These are phyloP conservation scores for Scartelaos histophorus DNA, from an alignment of 2,113 vertebrate genomes.

Conservation along the genomic window DNA sequence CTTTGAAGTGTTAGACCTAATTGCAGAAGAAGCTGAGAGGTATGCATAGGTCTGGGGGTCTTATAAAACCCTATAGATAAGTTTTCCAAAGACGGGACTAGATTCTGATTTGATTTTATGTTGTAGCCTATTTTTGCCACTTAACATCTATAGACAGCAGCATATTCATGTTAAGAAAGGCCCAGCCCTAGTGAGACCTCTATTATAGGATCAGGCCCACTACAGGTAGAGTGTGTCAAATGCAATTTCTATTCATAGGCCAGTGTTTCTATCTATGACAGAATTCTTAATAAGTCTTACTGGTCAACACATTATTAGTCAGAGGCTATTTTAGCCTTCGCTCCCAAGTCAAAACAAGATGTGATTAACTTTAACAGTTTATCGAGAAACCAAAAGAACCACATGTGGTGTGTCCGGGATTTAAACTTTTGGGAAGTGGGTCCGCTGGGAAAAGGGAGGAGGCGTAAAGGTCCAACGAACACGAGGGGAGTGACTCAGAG, in stretches of 20 bases:
- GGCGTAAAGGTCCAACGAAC: constrained; percentile 44
- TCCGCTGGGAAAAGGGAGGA: constrained; percentile 46
- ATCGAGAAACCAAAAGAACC: constrained; percentile 18
- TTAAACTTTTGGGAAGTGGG: constrained; percentile 42
- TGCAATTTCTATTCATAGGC: no score
- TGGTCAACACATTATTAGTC: neutral
- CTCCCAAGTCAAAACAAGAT: neutral
- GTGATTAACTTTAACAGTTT: neutral
- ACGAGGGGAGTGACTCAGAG: constrained; percentile 49
- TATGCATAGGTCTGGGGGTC: no score
- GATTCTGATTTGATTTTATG: neutral
- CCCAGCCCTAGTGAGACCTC: no score
- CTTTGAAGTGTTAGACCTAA: no score
- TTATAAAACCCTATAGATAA: neutral
- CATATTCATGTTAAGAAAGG: no score
- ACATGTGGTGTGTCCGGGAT: neutral
- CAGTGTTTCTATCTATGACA: neutral
- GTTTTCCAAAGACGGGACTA: no score
- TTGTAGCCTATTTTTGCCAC: neutral
- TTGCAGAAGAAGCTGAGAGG: no score
- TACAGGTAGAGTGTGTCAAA: no score
- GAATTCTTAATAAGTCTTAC: neutral
- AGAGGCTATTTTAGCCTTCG: neutral
- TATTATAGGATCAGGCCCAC: no score
- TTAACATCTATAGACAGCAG: no score